Percentiles rank a stretch among this genome's conserved stretches.
Conservation (phyloP, 2,113 vertebrate genomes). For the Peromyscus maniculatus region DNA sequence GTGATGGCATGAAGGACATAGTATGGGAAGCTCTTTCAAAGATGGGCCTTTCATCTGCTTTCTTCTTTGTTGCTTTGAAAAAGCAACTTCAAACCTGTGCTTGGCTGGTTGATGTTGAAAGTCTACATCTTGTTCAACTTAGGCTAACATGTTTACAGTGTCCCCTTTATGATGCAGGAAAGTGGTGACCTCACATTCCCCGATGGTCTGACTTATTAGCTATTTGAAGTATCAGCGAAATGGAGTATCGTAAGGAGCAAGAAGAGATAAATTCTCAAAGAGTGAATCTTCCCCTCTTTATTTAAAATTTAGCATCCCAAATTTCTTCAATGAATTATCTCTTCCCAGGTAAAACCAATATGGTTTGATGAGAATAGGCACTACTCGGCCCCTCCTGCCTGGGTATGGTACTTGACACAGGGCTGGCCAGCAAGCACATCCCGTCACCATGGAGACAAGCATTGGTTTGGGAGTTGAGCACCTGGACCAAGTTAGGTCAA, state of each 20-base stretch:
- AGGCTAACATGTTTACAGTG: not conserved
- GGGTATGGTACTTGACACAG: not conserved
- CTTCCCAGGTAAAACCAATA: not conserved
- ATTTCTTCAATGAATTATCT: not conserved
- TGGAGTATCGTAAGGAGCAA: not conserved
- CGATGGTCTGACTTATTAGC: not conserved
- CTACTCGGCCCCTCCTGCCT: not conserved
- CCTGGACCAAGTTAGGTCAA: not conserved
- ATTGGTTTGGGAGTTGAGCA: not conserved
- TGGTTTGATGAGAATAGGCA: not conserved
- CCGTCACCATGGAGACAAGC: not conserved
- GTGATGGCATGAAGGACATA: not conserved
- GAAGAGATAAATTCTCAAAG: not conserved
- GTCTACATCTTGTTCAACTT: not conserved
- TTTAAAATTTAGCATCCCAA: not conserved
- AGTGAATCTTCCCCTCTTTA: not conserved
- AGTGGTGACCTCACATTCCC: not conserved
- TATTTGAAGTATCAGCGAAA: not conserved
- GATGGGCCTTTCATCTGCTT: not conserved
- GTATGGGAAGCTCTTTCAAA: not conserved
- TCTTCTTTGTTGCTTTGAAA: constrained; percentile 14
- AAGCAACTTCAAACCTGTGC: not conserved
- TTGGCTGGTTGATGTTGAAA: not conserved
- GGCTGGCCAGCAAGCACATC: not conserved
- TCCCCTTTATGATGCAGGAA: not conserved